Conservation (phyloP, 2,113 vertebrate genomes). For the Sylvietta virens region DNA sequence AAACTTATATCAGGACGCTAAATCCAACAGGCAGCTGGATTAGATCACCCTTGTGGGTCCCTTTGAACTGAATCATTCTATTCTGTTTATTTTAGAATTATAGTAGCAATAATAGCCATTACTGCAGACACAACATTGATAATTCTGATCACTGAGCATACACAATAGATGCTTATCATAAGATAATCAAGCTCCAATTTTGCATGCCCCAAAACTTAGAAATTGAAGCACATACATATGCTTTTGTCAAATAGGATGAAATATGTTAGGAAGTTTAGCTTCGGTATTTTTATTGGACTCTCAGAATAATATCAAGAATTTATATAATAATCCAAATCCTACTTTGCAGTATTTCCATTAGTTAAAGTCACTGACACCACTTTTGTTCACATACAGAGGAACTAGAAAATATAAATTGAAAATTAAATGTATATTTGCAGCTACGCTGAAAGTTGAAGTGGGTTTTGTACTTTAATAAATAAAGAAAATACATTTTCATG, state of each 20-base stretch:
- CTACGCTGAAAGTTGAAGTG: background rate
- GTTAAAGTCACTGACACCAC: background rate
- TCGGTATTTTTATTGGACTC: background rate
- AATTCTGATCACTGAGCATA: background rate
- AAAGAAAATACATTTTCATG: background rate
- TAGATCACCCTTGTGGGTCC: rapidly evolving
- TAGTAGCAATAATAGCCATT: background rate
- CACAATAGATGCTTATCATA: background rate
- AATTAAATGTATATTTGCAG: background rate
- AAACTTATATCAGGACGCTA: background rate
- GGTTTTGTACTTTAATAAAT: background rate
- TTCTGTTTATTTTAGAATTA: background rate
- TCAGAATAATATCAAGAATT: background rate
- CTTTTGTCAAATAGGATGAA: background rate
- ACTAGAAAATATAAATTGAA: background rate
- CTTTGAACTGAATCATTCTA: background rate
- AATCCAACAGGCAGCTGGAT: background rate
- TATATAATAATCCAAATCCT: background rate
- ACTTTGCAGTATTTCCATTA: background rate
- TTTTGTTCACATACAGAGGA: background rate
- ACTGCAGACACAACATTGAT: background rate
- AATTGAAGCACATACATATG: background rate
- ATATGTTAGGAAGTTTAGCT: background rate
- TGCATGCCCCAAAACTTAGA: background rate
- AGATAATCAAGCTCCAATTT: background rate